These are phyloP conservation scores for Chrysodeixis includens DNA, from an alignment of 2,888 invertebrate genomes.

Conservation along the genomic window DNA sequence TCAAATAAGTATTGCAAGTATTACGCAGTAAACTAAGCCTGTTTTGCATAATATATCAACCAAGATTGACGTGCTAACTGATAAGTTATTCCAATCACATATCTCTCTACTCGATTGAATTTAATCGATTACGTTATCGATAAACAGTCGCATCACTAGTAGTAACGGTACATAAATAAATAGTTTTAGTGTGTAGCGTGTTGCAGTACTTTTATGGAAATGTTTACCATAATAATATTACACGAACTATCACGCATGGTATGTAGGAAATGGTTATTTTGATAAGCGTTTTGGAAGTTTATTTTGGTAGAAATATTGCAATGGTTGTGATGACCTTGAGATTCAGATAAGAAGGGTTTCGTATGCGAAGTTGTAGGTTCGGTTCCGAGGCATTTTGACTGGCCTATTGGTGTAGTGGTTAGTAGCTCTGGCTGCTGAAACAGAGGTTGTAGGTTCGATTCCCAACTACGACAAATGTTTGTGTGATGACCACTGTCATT, in stretches of 20 bases:
- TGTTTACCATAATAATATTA: background rate
- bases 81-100: background rate
- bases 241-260: background rate
- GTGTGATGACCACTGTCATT: too few relatives aligned
- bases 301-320: too few relatives aligned
- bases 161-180: slow-evolving; percentile 1
- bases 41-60: slow-evolving; percentile 1
- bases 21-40: background rate
- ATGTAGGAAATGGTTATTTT: background rate
- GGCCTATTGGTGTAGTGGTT: too few relatives aligned
- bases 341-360: too few relatives aligned
- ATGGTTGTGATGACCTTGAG: too few relatives aligned
- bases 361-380: too few relatives aligned
- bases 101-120: background rate
- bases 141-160: slow-evolving; percentile 1
- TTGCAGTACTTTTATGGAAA: background rate
- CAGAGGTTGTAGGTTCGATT: too few relatives aligned
- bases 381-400: too few relatives aligned
- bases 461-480: too few relatives aligned
- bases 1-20: background rate
- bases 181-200: background rate
- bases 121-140: background rate
- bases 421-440: too few relatives aligned
- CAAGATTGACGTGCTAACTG: background rate
- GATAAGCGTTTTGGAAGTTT: background rate